Percentiles rank a stretch among this genome's conserved stretches.
phyloP scores from a whole-genome alignment of 1,140 invertebrate genomes.

The Drosophila varians region DNA sequence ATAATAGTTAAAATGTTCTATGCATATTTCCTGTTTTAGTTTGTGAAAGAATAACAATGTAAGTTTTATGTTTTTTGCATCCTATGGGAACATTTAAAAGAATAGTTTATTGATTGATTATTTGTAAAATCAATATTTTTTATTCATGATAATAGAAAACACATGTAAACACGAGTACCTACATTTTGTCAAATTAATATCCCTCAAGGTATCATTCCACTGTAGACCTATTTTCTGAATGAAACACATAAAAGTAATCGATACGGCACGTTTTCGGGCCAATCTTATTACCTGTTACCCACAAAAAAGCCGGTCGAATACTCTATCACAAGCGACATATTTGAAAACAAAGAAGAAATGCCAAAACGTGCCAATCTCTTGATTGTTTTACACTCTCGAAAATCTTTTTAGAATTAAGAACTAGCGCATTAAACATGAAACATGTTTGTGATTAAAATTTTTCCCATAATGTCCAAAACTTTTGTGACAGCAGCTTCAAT shows the following conservation, averaged over 20 bases:
- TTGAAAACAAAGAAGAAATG: conserved; percentile 27
- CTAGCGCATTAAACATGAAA: background rate
- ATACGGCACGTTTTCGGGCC: conserved; percentile 12
- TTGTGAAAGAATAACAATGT: too few relatives aligned
- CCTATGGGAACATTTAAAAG: too few relatives aligned
- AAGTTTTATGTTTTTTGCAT: too few relatives aligned
- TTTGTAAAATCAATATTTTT: too few relatives aligned
- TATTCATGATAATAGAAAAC: background rate
- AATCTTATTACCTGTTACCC: conserved; percentile 2
- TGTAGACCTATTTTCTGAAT: conserved; percentile 41
- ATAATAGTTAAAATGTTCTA: too few relatives aligned
- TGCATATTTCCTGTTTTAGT: too few relatives aligned
- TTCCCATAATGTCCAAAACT: background rate
- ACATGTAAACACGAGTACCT: background rate
- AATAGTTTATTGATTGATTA: too few relatives aligned
- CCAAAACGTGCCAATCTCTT: conserved; percentile 24
- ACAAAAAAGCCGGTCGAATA: background rate
- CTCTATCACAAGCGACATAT: conserved; percentile 1
- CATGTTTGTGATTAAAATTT: background rate
- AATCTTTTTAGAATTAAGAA: background rate
- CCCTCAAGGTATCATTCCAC: background rate
- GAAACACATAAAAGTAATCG: background rate
- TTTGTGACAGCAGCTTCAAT: background rate
- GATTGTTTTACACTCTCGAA: background rate
- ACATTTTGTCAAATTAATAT: background rate